Conservation (phyloP, 1,140 invertebrate genomes). For the Pachypeltis micranthus region DNA sequence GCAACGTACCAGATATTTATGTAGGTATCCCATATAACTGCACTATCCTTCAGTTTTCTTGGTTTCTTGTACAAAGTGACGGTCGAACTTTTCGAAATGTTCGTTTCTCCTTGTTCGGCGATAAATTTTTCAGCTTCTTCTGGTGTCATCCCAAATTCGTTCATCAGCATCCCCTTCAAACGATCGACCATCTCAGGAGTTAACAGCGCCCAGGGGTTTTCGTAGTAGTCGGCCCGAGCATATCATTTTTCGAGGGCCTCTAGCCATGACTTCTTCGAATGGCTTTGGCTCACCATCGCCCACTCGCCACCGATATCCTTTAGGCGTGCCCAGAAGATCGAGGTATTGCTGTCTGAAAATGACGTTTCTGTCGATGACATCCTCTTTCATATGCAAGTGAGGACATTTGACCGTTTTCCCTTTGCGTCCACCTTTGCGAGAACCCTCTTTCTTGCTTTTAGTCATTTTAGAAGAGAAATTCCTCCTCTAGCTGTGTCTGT, state of each 20-base stretch:
- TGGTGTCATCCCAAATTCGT: constrained; percentile 16
- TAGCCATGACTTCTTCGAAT: too few relatives aligned
- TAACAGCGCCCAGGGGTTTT: constrained; percentile 5
- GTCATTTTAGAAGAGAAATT: too few relatives aligned
- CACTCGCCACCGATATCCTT: constrained; percentile 1
- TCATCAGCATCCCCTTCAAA: constrained; percentile 10
- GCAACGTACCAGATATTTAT: not conserved
- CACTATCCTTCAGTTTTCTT: not conserved
- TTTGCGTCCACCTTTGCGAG: too few relatives aligned
- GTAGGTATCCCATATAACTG: not conserved
- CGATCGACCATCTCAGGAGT: constrained; percentile 15
- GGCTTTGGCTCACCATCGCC: not conserved
- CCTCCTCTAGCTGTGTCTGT: too few relatives aligned
- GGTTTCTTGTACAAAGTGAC: constrained; percentile 4
- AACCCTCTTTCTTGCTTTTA: too few relatives aligned
- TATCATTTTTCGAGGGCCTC: not conserved
- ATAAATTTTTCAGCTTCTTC: constrained; percentile 21
- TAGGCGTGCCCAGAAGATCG: constrained; percentile 10
- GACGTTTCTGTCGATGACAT: constrained; percentile 6
- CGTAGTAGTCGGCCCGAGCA: not conserved
- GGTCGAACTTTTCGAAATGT: constrained; percentile 4
- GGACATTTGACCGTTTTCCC: constrained; percentile 15
- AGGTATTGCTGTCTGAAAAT: constrained; percentile 12
- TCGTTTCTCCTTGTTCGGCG: constrained; percentile 11
- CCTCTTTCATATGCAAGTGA: constrained; percentile 14